These are phyloP conservation scores for Catotricha subobsoleta DNA, from an alignment of 2,888 invertebrate genomes.

Conservation along the genomic window DNA sequence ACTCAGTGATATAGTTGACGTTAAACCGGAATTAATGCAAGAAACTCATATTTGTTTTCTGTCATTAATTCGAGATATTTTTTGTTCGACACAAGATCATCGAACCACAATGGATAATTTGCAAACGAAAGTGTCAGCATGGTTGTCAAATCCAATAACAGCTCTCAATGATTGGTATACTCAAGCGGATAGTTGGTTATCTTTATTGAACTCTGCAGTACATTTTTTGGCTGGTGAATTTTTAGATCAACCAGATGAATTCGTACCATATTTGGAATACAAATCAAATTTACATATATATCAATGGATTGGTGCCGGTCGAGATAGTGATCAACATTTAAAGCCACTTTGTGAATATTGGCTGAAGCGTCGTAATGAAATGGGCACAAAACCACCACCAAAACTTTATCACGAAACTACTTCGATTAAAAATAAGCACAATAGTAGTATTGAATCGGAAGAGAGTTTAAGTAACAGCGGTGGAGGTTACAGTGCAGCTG, in stretches of 20 bases:
- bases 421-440: conserved; percentile 17
- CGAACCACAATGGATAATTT: conserved; percentile 61
- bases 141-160: conserved; percentile 64
- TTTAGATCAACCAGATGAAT: conserved; percentile 64
- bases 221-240: conserved; percentile 71
- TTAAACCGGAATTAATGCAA: conserved; percentile 44
- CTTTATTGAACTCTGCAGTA: conserved; percentile 56
- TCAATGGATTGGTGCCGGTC: conserved; percentile 81
- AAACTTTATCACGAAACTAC: conserved; percentile 18
- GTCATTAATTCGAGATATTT: conserved; percentile 70
- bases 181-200: conserved; percentile 52
- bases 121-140: conserved; percentile 50
- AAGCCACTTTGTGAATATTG: conserved; percentile 61
- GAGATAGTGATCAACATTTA: conserved; percentile 69
- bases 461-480: conserved; percentile 5
- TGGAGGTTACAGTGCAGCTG: conserved; percentile 7
- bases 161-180: conserved; percentile 65
- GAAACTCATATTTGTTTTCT: conserved; percentile 75
- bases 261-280: conserved; percentile 75
- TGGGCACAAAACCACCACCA: conserved; percentile 17
- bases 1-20: conserved; percentile 26
- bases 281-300: conserved; percentile 46
- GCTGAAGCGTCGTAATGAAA: conserved; percentile 43
- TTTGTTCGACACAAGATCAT: conserved; percentile 69
- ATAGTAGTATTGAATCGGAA: conserved; percentile 6